Evolutionary conservation across 2,888 invertebrate species (phyloP).

Genomic region (Chromoteleia sp.): DNA sequence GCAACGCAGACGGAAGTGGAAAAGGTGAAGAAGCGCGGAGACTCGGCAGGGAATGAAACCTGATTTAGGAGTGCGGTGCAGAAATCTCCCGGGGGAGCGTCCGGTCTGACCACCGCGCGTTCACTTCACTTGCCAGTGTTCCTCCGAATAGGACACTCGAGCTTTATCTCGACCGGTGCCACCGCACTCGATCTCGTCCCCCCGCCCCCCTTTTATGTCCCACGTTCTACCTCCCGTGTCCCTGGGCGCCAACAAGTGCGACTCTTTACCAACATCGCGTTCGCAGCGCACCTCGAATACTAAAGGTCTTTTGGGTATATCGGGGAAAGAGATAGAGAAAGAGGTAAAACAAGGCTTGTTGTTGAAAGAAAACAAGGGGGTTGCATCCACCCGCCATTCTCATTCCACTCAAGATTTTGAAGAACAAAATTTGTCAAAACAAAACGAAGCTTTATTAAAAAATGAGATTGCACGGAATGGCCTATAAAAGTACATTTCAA

Average conservation of each 20-base stretch:
- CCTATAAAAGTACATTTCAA: too few relatives aligned
- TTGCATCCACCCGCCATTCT: constrained; percentile 18
- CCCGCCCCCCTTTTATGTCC: constrained; percentile 72
- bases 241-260: constrained; percentile 82
- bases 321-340: constrained; percentile 7
- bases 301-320: constrained; percentile 73
- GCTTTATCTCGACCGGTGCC: constrained; percentile 66
- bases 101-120: constrained; percentile 81
- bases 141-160: constrained; percentile 78
- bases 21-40: constrained; percentile 76
- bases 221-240: constrained; percentile 78
- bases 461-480: too few relatives aligned
- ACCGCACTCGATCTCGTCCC: constrained; percentile 61
- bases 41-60: constrained; percentile 82
- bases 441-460: neutral
- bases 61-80: constrained; percentile 84
- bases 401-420: too few relatives aligned
- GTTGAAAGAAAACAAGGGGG: constrained; percentile 50
- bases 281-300: constrained; percentile 79
- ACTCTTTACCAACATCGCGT: constrained; percentile 83
- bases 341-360: constrained; percentile 39
- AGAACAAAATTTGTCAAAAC: constrained; percentile 11
- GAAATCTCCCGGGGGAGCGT: constrained; percentile 81
- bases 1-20: constrained; percentile 52
- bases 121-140: constrained; percentile 81